A percentile compares a stretch with the other conserved stretches of the same genome.
These are phyloP conservation scores for Sarcophaga peregrina DNA, from an alignment of 1,140 invertebrate genomes.

Conservation along the genomic window DNA sequence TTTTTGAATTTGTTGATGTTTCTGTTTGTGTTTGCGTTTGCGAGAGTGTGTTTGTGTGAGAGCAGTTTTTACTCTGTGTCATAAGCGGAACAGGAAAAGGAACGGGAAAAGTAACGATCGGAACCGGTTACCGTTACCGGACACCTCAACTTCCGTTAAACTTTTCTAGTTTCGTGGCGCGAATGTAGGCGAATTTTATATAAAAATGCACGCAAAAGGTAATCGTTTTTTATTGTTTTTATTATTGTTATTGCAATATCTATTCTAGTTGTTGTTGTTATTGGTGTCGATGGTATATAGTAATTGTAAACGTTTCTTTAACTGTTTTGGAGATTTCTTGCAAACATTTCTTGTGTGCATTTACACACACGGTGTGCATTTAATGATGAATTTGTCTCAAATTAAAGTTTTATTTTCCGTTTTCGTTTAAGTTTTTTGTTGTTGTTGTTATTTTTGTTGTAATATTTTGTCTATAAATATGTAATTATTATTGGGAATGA, in stretches of 20 bases:
- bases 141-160: conserved; percentile 66
- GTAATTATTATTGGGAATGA: neutral
- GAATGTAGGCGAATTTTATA: conserved; percentile 1
- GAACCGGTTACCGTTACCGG: conserved; percentile 67
- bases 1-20: neutral
- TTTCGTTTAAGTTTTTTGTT: neutral
- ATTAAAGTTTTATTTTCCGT: neutral
- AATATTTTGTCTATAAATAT: conserved; percentile 6
- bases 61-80: conserved; percentile 6
- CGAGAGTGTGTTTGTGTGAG: neutral
- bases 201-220: conserved; percentile 17
- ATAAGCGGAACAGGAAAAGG: conserved; percentile 60
- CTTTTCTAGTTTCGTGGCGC: conserved; percentile 48
- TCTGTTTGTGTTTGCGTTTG: neutral
- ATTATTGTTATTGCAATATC: neutral
- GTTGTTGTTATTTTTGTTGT: neutral
- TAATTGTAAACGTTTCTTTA: neutral
- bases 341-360: neutral
- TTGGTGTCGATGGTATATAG: neutral
- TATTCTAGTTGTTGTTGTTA: neutral
- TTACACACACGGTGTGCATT: too few relatives aligned
- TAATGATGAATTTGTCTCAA: conserved; percentile 17
- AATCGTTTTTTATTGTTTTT: neutral
- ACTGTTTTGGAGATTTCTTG: neutral
- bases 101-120: conserved; percentile 67